Evolutionary conservation across 2,888 invertebrate species (phyloP), one percentile per base, ranked within the genome.

Genomic region (Drosophila formosana): DNA sequence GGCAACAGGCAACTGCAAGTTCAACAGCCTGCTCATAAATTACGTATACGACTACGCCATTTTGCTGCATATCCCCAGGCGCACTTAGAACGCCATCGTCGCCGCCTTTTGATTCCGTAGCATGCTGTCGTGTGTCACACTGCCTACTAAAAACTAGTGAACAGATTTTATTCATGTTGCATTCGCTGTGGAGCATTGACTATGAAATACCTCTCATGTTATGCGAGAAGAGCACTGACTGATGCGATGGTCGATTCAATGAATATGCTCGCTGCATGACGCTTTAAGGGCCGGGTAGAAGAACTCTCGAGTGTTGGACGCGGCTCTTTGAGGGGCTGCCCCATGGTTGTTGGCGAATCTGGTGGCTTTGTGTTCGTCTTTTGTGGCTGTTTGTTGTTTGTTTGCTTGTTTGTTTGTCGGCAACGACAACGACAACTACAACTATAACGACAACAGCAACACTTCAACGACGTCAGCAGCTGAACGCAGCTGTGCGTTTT

Each of bases 41-140:
- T 76, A 69, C 73, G 85, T 64, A 82, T 60, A 67, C 55, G 70
- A 49, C 55, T 62, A 62, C 66, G 77, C 69, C 88, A 77, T 88
- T 88, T 75, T 74, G 43, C 77, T 88, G 88, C 88, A 85, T 78
- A 79, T 85, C 85, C 85, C 88, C 61, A 75, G 88, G 83, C 82
- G 71, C 67, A 70, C 76, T 75, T 72, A 67, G 68, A 66, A 58
- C 67, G 56, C 65, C 69, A 71, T 58, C 47, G 30, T 49, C 58
- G 58, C 49, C 58, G 73, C 56, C 74, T 66, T 76, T 69, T 76
- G 73, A 75, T 66, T 52, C 60, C 65, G 58, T 52, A 23, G 28
- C 72, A 66, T 64, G 77, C 49, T 18, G 23, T 62, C 60, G 72
- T 67, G 28, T 69, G 47, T 65, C 68, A 64, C 52, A 46, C 47